Conservation (phyloP, 2,113 vertebrate species). For the Potamarius usumacintae region DNA sequence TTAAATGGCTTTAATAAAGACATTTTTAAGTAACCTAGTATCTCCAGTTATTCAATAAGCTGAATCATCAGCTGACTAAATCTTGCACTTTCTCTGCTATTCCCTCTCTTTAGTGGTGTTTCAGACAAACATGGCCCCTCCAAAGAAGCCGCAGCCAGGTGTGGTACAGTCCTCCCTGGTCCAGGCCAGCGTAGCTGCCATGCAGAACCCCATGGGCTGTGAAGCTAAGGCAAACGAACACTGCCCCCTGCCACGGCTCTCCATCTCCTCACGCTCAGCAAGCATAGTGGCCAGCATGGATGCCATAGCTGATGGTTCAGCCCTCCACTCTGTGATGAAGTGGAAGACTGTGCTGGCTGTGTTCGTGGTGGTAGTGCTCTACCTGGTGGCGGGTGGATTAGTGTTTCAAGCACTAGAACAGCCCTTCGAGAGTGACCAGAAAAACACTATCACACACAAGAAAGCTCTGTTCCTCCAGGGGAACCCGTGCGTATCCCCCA, state of each 20-base stretch:
- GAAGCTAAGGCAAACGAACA: constrained; percentile 80
- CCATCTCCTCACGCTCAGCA: constrained; percentile 81
- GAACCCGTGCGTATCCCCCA: constrained; percentile 83
- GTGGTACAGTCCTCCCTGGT: constrained; percentile 71
- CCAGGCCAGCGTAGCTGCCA: constrained; percentile 72
- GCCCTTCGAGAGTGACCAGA: constrained; percentile 88
- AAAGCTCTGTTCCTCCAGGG: constrained; percentile 86
- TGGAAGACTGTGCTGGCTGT: constrained; percentile 95
- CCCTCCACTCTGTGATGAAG: constrained; percentile 92
- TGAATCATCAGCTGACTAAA: constrained; percentile 14
- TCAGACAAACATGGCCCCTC: constrained; percentile 77
- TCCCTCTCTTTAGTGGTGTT: constrained; percentile 79
- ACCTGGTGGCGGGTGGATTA: constrained; percentile 87
- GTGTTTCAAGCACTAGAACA: constrained; percentile 89
- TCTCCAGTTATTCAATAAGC: background rate
- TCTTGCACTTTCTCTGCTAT: constrained; percentile 29
- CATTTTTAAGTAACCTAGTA: background rate
- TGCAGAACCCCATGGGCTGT: constrained; percentile 75
- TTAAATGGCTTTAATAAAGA: background rate
- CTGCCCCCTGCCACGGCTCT: constrained; percentile 78
- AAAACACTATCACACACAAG: constrained; percentile 84
- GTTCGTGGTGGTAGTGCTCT: constrained; percentile 90
- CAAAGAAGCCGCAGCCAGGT: constrained; percentile 72
- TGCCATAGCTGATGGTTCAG: constrained; percentile 68
- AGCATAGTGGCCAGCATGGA: constrained; percentile 90